Evolutionary conservation across 2,113 vertebrate species (phyloP).

Genomic region (Plestiodon gilberti): DNA sequence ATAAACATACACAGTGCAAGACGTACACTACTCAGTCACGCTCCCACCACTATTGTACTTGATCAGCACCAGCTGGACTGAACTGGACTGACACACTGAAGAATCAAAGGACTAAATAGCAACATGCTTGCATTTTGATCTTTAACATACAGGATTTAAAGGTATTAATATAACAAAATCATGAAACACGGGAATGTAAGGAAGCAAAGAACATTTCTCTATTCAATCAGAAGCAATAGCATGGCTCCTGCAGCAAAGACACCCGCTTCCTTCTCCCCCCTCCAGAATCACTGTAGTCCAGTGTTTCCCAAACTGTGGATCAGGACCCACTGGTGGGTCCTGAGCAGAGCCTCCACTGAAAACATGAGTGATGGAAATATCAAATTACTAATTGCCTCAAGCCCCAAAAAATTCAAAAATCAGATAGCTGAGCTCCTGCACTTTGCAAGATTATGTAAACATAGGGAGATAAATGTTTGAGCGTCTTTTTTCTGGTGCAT

Average conservation of each 20-base stretch:
- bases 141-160: rapidly evolving
- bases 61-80: rapidly evolving
- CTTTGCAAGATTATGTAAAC: no score
- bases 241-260: not conserved
- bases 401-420: no score
- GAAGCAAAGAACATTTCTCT: rapidly evolving
- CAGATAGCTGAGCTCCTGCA: no score
- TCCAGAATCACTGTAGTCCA: no score
- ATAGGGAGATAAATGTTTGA: no score
- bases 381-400: no score
- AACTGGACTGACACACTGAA: rapidly evolving
- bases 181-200: not conserved
- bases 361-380: no score
- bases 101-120: slow-evolving; percentile 16
- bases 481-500: no score
- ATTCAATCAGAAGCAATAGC: not conserved
- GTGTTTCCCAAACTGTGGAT: no score
- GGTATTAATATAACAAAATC: not conserved
- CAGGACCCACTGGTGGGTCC: no score
- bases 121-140: not conserved
- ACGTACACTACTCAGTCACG: not conserved
- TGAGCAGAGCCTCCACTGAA: no score
- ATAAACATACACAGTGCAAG: not conserved
- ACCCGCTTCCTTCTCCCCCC: no score
- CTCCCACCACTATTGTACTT: not conserved